phyloP scores from a whole-genome alignment of 2,888 invertebrate genomes.

The Chouioia cunea region DNA sequence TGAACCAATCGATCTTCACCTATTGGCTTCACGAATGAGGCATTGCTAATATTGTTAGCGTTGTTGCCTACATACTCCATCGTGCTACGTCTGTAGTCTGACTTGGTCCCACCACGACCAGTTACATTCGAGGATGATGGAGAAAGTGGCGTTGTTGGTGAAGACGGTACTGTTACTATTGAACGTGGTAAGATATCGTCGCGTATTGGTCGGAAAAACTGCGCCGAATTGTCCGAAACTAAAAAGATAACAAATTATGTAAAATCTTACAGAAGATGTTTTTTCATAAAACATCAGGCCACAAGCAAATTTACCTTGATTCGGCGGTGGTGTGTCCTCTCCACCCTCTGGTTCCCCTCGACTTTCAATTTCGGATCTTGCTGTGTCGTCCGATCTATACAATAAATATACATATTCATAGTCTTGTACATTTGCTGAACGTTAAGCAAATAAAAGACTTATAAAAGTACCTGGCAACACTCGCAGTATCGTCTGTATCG shows the following conservation, averaged over 20 bases:
- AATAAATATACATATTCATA: background rate
- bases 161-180: slow-evolving; percentile 56
- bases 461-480: slow-evolving; percentile 72
- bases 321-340: slow-evolving; percentile 67
- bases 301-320: slow-evolving; percentile 54
- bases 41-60: slow-evolving; percentile 64
- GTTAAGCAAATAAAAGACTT: background rate
- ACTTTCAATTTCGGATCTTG: slow-evolving; percentile 72
- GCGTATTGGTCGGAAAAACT: slow-evolving; percentile 65
- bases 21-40: slow-evolving; percentile 8
- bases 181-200: slow-evolving; percentile 60
- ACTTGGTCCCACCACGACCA: slow-evolving; percentile 63
- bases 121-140: slow-evolving; percentile 63
- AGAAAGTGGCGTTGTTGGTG: slow-evolving; percentile 59
- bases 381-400: slow-evolving; percentile 81
- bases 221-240: slow-evolving; percentile 54
- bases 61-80: slow-evolving; percentile 70
- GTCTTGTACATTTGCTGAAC: background rate
- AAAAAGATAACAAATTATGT: slow-evolving; percentile 21
- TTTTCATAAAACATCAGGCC: too few species aligned
- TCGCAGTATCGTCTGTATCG: slow-evolving; percentile 77
- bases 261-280: slow-evolving; percentile 14
- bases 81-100: slow-evolving; percentile 65
- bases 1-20: slow-evolving; percentile 60
- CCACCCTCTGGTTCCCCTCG: slow-evolving; percentile 68